Evolutionary conservation across 2,113 vertebrate genomes (phyloP).

Genomic region (Hyperopisus bebe): DNA sequence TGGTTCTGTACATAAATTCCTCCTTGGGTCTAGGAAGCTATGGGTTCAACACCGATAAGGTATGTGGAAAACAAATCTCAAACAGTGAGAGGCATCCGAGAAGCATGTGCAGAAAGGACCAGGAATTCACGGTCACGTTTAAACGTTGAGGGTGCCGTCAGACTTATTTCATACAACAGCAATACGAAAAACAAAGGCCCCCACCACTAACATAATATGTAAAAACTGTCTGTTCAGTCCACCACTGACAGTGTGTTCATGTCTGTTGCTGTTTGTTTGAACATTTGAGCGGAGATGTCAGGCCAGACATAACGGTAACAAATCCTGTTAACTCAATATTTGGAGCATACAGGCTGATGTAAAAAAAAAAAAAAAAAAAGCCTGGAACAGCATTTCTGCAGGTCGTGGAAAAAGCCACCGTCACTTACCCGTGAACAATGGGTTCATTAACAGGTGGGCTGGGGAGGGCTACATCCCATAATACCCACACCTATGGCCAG

Average conservation of each 20-base stretch:
- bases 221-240: background rate
- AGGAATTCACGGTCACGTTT: background rate
- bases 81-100: background rate
- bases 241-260: background rate
- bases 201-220: background rate
- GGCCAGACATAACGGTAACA: background rate
- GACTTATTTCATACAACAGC: background rate
- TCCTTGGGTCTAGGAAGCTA: background rate
- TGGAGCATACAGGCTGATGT: background rate
- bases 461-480: background rate
- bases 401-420: background rate
- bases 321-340: background rate
- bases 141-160: background rate
- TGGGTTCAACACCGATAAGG: background rate
- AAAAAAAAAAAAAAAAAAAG: background rate
- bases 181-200: background rate
- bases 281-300: background rate
- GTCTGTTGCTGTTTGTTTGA: background rate
- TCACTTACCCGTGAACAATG: background rate
- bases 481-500: constrained; percentile 22
- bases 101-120: background rate
- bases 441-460: background rate
- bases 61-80: background rate
- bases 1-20: background rate
- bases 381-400: background rate